A percentile compares a stretch with the other conserved stretches of the same genome.
Evolutionary conservation across 2,797 vertebrate species (phyloP).

Genomic region (Acipenser oxyrinchus): DNA sequence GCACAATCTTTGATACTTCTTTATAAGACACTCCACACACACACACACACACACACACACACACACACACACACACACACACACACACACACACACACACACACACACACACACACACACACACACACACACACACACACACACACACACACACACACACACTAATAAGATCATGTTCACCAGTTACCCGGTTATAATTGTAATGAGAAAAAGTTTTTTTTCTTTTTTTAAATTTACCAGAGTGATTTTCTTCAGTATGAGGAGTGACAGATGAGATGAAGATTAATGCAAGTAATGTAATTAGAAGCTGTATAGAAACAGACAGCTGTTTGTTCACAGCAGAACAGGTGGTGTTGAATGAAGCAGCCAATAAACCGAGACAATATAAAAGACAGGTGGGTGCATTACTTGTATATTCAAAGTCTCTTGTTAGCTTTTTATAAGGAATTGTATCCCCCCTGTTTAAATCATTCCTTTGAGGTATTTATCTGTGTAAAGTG

Average conservation of each 20-base stretch:
- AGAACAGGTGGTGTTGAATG: slow-evolving; percentile 14
- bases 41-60: no score
- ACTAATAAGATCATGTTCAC: no score
- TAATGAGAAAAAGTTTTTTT: no score
- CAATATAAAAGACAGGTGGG: slow-evolving; percentile 13
- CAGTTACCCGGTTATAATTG: no score
- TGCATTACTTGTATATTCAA: not conserved
- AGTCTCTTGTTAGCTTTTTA: slow-evolving; percentile 8
- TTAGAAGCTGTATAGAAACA: slow-evolving; percentile 15
- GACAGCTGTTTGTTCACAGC: slow-evolving; percentile 10
- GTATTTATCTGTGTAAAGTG: no score
- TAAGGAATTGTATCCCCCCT: slow-evolving; percentile 3
- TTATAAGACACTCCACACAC: no score
- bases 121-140: no score
- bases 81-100: no score
- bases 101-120: no score
- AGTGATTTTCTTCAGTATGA: not conserved
- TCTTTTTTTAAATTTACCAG: not conserved
- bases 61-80: no score
- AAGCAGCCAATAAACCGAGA: slow-evolving; percentile 15
- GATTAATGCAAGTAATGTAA: slow-evolving; percentile 12
- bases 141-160: no score
- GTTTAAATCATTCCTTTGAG: not conserved
- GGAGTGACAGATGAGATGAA: slow-evolving; percentile 4
- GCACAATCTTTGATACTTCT: no score